phyloP scores from a whole-genome alignment of 2,888 invertebrate species.

The Lasioglossum villosulum region DNA sequence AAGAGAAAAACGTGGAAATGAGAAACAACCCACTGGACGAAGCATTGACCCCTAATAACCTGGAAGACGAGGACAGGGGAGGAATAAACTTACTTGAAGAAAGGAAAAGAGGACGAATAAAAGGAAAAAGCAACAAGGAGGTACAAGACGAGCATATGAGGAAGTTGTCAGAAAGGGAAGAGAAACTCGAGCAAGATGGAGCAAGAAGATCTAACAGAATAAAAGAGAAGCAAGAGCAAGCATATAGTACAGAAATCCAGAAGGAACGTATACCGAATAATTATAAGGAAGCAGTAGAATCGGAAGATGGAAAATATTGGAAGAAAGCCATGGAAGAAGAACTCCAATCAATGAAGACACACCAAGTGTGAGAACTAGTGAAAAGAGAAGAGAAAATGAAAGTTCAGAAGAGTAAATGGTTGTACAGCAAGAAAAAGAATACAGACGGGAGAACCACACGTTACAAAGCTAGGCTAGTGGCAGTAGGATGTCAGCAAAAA shows the following conservation, averaged over 20 bases:
- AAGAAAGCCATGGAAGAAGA: neutral
- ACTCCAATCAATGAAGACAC: neutral
- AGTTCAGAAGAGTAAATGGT: neutral
- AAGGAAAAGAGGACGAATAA: no score
- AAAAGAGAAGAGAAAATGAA: neutral
- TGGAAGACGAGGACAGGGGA: no score
- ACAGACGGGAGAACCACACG: no score
- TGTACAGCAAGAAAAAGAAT: neutral
- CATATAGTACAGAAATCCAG: neutral
- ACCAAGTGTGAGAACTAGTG: conserved; percentile 1
- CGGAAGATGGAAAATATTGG: neutral
- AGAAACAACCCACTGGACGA: no score
- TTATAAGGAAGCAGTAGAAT: neutral
- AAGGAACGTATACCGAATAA: neutral
- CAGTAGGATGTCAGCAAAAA: no score
- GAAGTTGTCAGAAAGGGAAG: neutral
- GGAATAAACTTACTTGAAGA: no score
- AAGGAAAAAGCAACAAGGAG: no score
- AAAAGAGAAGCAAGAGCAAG: neutral
- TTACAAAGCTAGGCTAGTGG: no score
- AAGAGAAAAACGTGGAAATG: no score
- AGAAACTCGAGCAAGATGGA: neutral
- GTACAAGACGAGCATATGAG: no score
- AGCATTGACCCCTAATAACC: no score
- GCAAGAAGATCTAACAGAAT: conserved; percentile 11